Base-by-base conservation (phyloP, 1,140 invertebrate species). In the Sarcophaga peregrina region DNA sequence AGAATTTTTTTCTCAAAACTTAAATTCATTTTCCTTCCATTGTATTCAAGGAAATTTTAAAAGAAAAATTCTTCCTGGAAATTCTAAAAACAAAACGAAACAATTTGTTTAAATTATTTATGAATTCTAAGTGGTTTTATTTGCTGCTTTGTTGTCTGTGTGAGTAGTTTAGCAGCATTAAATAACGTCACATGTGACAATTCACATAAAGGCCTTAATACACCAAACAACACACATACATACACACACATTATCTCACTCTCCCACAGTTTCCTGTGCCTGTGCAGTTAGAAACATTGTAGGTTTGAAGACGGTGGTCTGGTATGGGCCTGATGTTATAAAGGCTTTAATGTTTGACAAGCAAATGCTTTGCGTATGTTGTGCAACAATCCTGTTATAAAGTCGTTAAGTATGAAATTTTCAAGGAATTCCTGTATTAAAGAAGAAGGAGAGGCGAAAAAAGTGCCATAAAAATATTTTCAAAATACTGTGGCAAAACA, bases 121-220 rank as follows among this genome's bases (percentile, higher is more conserved):
- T 68, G 17, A 68, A 68, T 68, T 5, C 58, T 68, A 68, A 68
- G 58, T 68, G 58, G 58, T 68, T 68, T 68, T 68, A 68, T 68
- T 11, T 68, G 20, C n/a, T 8, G 20, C n/a, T n/a, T n/a, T n/a
- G n/a, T 20, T 68, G 15, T 20, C 17, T 68, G 58, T 68, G n/a
- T 58, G 52, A 58, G 52, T 58, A 58, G 13, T 58, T 68, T 17
- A 8, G 20, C 17, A 68, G 58, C 58, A 15, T 68, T 68, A 68
- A 68, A 68, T 68, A 17, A 68, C 58, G 58, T 68, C 58, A 68
- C 20, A 68, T 68, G 58, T 68, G 58, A 68, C 58, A 68, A 15
- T 68, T 68, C 17, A 6, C 58, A n/a, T n/a, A n/a, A n/a, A n/a
- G n/a, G n/a, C n/a, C n/a, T n/a, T n/a, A n/a, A n/a, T n/a, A n/a